Base-by-base conservation (phyloP, 2,797 vertebrate species). In the Siniperca obscura region DNA sequence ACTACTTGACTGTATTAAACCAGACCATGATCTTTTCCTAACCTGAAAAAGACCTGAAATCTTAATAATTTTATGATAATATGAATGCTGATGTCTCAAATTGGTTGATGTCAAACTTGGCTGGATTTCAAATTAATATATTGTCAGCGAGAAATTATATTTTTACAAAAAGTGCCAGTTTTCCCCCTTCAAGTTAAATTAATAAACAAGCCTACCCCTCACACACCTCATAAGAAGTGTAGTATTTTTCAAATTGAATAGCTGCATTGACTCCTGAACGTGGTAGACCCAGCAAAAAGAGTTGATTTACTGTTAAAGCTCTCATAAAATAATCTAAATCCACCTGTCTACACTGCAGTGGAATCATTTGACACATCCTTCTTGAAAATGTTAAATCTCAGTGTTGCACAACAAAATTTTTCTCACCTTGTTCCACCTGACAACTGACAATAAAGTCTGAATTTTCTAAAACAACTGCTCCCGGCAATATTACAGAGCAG, bases 401-500 rank as follows among this genome's bases (percentile, higher is more conserved):
- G 40, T 1, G 74, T 70, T 75, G 48, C 68, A 57, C 70, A 65
- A 80, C 11, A 25, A 75, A 75, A 68, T 40, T 22, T 70, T 83
- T 78, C 76, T 74, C 13, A 25, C 60, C 48, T 74, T 82, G 68
- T 75, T 84, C 5, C 1, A 57, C 36, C n/a, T 72, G 70, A 81
- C 83, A 76, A 62, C 52, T 44, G 70, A 70, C 59, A 80, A 84
- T 73, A 74, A 27, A 73, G 46, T 62, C 44, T 48, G 48, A 62
- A 17, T 72, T 61, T 77, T 57, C 25, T 70, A 81, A 81, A 81
- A 85, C 69, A 86, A 36, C 52, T 30, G 70, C 60, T 70, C 2
- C 38, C 7, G 36, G 62, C 22, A 8, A 42, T 52, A 2, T 69
- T 21, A 59, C 38, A 12, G 13, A 60, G 17, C 30, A n/a, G 65